Conservation (phyloP, 1,140 invertebrate species). For the Pinna nobilis region DNA sequence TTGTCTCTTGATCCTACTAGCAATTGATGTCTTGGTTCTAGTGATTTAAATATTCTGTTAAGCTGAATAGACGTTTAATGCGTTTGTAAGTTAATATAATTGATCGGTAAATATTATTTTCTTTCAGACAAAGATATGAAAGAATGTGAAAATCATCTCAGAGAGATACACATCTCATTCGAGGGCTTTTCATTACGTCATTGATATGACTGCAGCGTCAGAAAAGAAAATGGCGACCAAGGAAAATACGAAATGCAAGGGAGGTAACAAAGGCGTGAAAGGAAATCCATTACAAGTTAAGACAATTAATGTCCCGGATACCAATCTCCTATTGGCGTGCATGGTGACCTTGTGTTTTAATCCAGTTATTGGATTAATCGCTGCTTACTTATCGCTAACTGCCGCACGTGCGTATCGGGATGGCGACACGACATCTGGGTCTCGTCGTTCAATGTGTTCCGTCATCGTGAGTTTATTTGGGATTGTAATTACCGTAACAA, state of each 20-base stretch:
- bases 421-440: slow-evolving; percentile 14
- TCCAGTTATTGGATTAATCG: slow-evolving; percentile 20
- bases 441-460: slow-evolving; percentile 12
- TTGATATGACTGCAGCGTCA: too few relatives aligned
- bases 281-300: background rate
- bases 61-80: too few relatives aligned
- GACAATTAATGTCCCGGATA: slow-evolving; percentile 29
- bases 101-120: too few relatives aligned
- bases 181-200: too few relatives aligned
- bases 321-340: slow-evolving; percentile 31
- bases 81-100: too few relatives aligned
- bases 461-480: slow-evolving; percentile 29
- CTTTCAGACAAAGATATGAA: too few relatives aligned
- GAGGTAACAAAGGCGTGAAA: background rate
- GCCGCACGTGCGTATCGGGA: slow-evolving; percentile 31
- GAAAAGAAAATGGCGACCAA: background rate
- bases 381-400: slow-evolving; percentile 30
- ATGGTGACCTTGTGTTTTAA: slow-evolving; percentile 37
- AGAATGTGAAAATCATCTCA: too few relatives aligned
- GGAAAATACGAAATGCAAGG: background rate
- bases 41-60: too few relatives aligned
- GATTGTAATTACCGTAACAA: slow-evolving; percentile 27
- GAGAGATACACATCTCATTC: too few relatives aligned
- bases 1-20: too few relatives aligned
- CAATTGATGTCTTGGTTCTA: too few relatives aligned